Conservation (phyloP, 2,797 vertebrate species). For the Mormyrops boulengeri region DNA sequence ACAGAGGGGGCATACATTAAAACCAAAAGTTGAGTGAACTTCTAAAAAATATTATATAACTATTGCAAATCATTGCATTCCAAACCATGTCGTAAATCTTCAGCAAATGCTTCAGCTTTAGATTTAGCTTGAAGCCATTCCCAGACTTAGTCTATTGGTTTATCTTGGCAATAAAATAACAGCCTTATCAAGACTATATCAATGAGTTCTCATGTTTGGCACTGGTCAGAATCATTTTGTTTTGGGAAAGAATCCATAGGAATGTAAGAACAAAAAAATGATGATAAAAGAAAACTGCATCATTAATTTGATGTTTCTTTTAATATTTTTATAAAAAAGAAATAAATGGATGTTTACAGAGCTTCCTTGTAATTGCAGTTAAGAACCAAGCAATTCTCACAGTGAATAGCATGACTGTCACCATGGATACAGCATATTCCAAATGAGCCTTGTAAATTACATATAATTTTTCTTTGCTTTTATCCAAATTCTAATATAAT, state of each 20-base stretch:
- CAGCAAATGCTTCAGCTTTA: background rate
- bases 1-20: background rate
- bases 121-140: background rate
- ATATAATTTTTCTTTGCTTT: constrained; percentile 12
- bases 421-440: constrained; percentile 13
- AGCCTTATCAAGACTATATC: background rate
- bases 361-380: background rate
- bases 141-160: background rate
- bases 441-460: constrained; percentile 5
- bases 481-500: background rate
- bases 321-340: background rate
- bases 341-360: background rate
- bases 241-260: background rate
- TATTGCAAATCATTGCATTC: background rate
- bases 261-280: background rate
- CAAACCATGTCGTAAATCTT: background rate
- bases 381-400: background rate
- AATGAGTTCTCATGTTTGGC: background rate
- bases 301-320: background rate
- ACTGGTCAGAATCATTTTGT: background rate
- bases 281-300: background rate
- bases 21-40: background rate
- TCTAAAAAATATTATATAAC: background rate
- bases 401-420: background rate
- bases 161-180: background rate